Percentiles rank a stretch among this genome's conserved stretches.
Conservation (phyloP, 2,797 vertebrate genomes). For the Sebastes goodei region DNA sequence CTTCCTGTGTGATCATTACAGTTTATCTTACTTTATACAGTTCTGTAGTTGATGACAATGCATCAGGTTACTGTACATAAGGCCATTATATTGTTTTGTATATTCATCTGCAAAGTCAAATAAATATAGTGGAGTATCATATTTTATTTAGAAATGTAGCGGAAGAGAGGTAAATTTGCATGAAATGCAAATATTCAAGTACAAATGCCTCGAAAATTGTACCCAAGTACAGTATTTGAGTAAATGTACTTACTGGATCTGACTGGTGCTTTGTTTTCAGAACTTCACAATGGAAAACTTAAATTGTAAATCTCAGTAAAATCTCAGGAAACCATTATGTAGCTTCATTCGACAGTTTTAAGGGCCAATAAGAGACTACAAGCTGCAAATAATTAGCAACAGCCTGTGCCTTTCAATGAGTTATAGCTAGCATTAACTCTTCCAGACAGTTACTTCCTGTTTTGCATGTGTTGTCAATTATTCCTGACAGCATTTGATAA, state of each 20-base stretch:
- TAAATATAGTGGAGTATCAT: not conserved
- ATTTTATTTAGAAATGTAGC: not conserved
- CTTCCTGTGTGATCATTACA: not conserved
- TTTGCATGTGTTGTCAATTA: not conserved
- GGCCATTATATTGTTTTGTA: not conserved
- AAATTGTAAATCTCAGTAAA: too few relatives aligned
- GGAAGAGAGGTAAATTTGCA: not conserved
- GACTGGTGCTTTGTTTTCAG: not conserved
- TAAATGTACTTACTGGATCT: not conserved
- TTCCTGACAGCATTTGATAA: not conserved
- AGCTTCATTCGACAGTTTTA: not conserved
- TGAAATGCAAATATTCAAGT: not conserved
- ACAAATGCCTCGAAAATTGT: not conserved
- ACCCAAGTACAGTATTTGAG: not conserved
- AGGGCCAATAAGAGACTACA: not conserved
- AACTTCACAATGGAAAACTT: not conserved
- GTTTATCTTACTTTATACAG: too few relatives aligned
- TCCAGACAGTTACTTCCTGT: not conserved
- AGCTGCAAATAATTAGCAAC: not conserved
- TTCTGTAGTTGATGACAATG: not conserved
- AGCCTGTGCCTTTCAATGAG: not conserved
- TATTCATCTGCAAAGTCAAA: not conserved
- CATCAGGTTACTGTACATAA: not conserved
- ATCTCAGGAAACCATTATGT: too few relatives aligned
- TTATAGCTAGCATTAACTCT: not conserved